Evolutionary conservation across 2,113 vertebrate genomes (phyloP), one percentile per base, ranked within the genome.

Genomic region (Myocastor coypus): DNA sequence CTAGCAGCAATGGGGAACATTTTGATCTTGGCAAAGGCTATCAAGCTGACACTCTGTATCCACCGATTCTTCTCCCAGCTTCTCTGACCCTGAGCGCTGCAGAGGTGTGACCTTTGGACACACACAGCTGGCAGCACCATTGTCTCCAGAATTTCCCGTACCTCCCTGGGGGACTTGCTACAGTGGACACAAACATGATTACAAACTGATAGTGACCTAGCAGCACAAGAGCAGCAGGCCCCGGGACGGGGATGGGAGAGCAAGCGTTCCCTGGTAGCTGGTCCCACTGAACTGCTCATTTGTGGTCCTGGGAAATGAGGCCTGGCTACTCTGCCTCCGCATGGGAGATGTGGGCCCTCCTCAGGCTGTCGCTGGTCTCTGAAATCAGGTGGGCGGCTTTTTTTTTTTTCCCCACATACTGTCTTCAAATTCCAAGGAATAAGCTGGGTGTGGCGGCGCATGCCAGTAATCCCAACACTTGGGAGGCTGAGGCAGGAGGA

Each of bases 1-100:
- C 97, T 97, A 1, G 0, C 46, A 52, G 83, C 42, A 0, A 90
- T 71, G 94, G 96, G 93, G 97, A 97, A 97, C 94, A 97, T 97
- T 97, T 78, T 96, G 96, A 97, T 96, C 96, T 64, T 90, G 91
- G 97, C 96, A 97, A 83, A 84, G 0, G 20, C 61, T 64, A 80
- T 42, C 87, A 40, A 32, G 87, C 77, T 42, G 37, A 46, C 90
- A 73, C 57, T 61, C 57, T 66, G 28, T 78, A 81, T 89, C 86
- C 81, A 63, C 80, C 8, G 1, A 50, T 89, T 92, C 91, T 96
- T 89, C 85, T 94, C 92, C 82, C 93, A 88, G 28, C 17, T 95
- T 37, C 78, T 75, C 77, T 69, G 75, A 69, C 85, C 94, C 83
- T 66, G 37, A 82, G 71, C 5, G 92, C 63, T 94, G 91, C 46